Percentiles rank a stretch among this genome's conserved stretches.
Evolutionary conservation across 2,113 vertebrate species (phyloP).

Genomic region (Menura novaehollandiae): DNA sequence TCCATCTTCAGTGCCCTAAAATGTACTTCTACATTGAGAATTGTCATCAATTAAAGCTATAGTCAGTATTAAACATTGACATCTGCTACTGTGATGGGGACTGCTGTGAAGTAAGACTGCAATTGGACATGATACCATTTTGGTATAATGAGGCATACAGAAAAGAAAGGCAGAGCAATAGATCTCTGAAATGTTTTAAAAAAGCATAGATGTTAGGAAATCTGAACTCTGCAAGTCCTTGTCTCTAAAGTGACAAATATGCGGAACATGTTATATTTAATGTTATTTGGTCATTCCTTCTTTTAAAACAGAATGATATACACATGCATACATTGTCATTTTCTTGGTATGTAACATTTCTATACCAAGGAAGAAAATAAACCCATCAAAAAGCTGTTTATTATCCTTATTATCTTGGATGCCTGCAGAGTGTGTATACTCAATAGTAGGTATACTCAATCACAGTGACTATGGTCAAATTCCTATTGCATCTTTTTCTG

Average conservation of each 20-base stretch:
- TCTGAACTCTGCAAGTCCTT: background rate
- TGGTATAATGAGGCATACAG: background rate
- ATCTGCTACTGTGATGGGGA: background rate
- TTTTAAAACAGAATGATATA: background rate
- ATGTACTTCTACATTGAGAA: background rate
- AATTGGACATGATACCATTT: background rate
- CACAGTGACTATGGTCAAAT: background rate
- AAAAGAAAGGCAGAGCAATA: background rate
- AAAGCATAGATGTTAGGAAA: background rate
- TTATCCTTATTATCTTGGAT: background rate
- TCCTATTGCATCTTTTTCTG: background rate
- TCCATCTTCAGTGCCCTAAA: conserved; percentile 34
- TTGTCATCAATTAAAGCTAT: conserved; percentile 21
- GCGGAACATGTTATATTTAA: background rate
- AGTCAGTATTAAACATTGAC: background rate
- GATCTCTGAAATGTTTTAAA: background rate
- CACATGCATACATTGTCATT: background rate
- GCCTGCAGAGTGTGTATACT: background rate
- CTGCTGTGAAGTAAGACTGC: background rate
- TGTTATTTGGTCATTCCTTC: background rate
- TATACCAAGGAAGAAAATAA: background rate
- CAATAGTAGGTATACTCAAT: background rate
- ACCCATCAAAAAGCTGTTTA: background rate
- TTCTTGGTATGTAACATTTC: background rate
- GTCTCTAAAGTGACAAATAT: background rate